Percentiles rank a stretch among this genome's conserved stretches.
Evolutionary conservation across 2,888 invertebrate genomes (phyloP).

Genomic region (Standfussiana lucernea): DNA sequence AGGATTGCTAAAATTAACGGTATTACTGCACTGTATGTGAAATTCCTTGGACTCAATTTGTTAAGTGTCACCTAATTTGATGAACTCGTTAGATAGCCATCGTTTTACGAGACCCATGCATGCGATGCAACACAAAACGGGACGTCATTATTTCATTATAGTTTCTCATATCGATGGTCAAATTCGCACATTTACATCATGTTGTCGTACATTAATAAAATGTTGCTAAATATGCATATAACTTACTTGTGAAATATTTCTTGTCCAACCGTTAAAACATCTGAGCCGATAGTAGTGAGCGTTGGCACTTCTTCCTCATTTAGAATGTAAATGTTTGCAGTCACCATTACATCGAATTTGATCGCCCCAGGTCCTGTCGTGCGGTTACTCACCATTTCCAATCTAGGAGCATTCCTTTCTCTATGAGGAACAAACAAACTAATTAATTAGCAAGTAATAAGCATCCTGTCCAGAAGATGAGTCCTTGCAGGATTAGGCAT

Average conservation of each 20-base stretch:
- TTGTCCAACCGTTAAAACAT: conserved; percentile 91
- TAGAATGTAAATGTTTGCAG: conserved; percentile 91
- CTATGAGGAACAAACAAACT: conserved; percentile 70
- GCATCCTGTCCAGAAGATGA: background rate
- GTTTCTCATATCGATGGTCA: conserved; percentile 26
- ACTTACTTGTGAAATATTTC: conserved; percentile 90
- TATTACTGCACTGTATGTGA: conserved; percentile 26
- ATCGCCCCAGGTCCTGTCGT: conserved; percentile 92
- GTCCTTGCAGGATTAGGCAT: background rate
- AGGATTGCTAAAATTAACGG: conserved; percentile 45
- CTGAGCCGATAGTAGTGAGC: conserved; percentile 92
- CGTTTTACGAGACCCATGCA: conserved; percentile 20
- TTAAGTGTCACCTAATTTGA: conserved; percentile 50
- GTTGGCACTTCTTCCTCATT: conserved; percentile 94
- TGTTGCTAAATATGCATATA: background rate
- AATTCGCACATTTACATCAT: background rate
- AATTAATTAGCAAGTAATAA: background rate
- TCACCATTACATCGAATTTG: conserved; percentile 87
- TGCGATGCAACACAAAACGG: conserved; percentile 36
- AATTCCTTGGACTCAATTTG: conserved; percentile 65
- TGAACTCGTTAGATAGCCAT: conserved; percentile 59
- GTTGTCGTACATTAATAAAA: background rate
- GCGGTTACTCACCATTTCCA: conserved; percentile 92
- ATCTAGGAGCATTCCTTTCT: conserved; percentile 81
- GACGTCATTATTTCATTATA: conserved; percentile 14